Evolutionary conservation across 2,888 invertebrate species (phyloP).

Genomic region (Lasiommata megera): DNA sequence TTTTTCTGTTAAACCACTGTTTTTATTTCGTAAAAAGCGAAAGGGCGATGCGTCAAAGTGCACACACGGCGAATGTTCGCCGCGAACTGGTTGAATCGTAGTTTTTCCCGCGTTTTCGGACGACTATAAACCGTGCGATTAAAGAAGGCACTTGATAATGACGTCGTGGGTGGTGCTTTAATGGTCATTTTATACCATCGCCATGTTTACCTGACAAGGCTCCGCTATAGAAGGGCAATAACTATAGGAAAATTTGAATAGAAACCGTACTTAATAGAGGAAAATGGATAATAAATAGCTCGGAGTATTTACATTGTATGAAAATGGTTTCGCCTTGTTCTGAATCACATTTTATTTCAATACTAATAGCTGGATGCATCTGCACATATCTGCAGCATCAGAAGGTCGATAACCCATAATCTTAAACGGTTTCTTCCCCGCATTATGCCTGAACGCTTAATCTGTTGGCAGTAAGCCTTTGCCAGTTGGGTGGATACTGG

Average conservation of each 20-base stretch:
- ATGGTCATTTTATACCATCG: not conserved
- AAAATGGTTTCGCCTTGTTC: not conserved
- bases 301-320: too few species aligned
- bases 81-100: constrained; percentile 6
- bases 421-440: too few species aligned
- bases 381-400: too few species aligned
- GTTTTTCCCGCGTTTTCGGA: constrained; percentile 26
- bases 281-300: not conserved
- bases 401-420: too few species aligned
- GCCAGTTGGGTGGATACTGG: too few species aligned
- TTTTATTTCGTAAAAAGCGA: not conserved
- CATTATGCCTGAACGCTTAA: too few species aligned
- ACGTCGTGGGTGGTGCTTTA: not conserved
- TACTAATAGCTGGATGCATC: too few species aligned
- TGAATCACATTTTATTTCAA: not conserved
- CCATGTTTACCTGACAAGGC: not conserved
- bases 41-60: not conserved
- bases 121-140: not conserved
- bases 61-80: constrained; percentile 1
- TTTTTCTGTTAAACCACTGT: not conserved
- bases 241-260: constrained; percentile 4
- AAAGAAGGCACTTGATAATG: not conserved
- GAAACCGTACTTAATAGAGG: too few species aligned
- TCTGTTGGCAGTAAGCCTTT: too few species aligned
- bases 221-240: not conserved